Conservation (phyloP, 2,113 vertebrate species). For the Xenotilapia flavipinnis region DNA sequence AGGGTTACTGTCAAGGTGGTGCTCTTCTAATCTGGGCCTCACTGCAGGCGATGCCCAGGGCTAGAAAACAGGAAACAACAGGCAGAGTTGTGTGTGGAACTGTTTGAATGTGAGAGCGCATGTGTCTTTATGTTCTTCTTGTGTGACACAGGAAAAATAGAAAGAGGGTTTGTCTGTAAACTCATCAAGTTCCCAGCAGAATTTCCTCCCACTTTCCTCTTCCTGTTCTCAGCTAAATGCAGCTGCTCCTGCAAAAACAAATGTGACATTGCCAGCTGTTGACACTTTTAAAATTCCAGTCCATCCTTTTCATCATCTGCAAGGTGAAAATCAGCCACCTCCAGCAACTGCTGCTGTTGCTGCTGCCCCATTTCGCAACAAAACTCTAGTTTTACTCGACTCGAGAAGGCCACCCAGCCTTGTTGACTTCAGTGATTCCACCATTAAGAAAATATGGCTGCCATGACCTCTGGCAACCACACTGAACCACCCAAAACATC, state of each 20-base stretch:
- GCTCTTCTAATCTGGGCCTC: slow-evolving; percentile 14
- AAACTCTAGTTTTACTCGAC: background rate
- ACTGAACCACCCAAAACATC: slow-evolving; percentile 44
- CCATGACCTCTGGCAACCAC: slow-evolving; percentile 55
- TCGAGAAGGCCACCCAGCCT: slow-evolving; percentile 50
- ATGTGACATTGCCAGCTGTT: background rate
- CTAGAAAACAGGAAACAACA: slow-evolving; percentile 24
- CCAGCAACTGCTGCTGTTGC: background rate
- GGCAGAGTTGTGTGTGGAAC: background rate
- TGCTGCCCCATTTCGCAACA: background rate
- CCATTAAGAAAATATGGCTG: slow-evolving; percentile 65
- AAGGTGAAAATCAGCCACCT: background rate
- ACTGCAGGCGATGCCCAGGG: slow-evolving; percentile 19
- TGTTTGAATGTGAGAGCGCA: background rate
- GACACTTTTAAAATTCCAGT: background rate
- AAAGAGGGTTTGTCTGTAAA: background rate
- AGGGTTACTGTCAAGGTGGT: slow-evolving; percentile 15
- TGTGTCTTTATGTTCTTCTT: background rate
- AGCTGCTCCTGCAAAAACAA: background rate
- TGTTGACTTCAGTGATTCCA: slow-evolving; percentile 66
- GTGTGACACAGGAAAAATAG: background rate
- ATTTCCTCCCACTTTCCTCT: background rate
- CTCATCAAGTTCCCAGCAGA: background rate
- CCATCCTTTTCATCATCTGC: background rate
- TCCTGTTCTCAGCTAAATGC: background rate